A percentile compares a stretch with the other conserved stretches of the same genome.
phyloP scores from a whole-genome alignment of 1,140 invertebrate species.

The Nasonia vitripennis region DNA sequence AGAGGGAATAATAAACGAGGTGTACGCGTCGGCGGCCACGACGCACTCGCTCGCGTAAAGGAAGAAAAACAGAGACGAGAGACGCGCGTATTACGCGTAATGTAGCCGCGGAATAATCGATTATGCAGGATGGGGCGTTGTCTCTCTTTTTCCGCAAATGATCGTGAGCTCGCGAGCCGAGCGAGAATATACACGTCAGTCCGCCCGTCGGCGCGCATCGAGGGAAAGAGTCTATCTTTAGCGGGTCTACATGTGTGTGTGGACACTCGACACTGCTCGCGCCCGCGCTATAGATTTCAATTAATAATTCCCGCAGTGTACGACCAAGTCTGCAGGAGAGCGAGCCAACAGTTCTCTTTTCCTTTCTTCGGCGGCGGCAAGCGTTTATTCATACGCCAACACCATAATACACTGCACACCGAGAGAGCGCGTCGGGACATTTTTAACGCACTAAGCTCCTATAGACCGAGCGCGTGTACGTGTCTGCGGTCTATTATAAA shows the following conservation, averaged over 20 bases:
- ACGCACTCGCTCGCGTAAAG: neutral
- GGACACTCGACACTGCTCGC: neutral
- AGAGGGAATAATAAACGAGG: slow-evolving; percentile 25
- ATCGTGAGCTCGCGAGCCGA: neutral
- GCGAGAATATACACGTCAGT: neutral
- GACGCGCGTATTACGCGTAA: slow-evolving; percentile 1
- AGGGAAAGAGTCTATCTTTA: slow-evolving; percentile 41
- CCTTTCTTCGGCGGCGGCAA: neutral
- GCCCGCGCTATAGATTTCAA: slow-evolving; percentile 35
- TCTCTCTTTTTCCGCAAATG: slow-evolving; percentile 23
- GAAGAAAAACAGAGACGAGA: neutral
- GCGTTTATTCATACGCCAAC: slow-evolving; percentile 8
- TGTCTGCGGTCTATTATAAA: slow-evolving; percentile 26
- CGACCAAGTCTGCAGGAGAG: neutral
- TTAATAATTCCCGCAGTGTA: slow-evolving; percentile 40
- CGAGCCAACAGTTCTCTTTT: neutral
- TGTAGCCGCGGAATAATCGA: slow-evolving; percentile 16
- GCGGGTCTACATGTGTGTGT: neutral
- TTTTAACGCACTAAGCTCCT: slow-evolving; percentile 18
- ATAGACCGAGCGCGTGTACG: neutral
- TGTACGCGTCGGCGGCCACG: neutral
- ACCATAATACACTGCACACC: neutral
- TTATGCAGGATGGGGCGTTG: slow-evolving; percentile 39
- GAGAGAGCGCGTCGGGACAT: neutral
- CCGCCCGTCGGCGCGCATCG: neutral